Evolutionary conservation across 2,113 vertebrate genomes (phyloP).

Genomic region (Eleginops maclovinus): DNA sequence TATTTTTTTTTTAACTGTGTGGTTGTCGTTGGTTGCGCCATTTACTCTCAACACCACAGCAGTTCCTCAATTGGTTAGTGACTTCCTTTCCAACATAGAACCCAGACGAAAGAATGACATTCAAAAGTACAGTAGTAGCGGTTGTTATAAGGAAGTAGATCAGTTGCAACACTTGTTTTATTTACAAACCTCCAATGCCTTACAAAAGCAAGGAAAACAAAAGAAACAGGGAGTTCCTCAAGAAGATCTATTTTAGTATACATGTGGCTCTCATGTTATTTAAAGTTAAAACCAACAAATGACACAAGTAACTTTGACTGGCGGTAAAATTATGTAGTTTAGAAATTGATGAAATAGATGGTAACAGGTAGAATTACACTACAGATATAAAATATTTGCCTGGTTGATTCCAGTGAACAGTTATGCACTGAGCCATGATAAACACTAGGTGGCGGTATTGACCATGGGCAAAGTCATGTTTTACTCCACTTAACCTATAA

Average conservation of each 20-base stretch:
- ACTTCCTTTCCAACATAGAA: slow-evolving; percentile 36
- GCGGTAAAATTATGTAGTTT: background rate
- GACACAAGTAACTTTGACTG: background rate
- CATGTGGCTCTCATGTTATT: background rate
- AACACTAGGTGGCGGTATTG: slow-evolving; percentile 66
- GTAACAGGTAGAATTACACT: background rate
- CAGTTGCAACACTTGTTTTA: background rate
- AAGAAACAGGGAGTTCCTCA: background rate
- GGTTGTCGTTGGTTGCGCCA: slow-evolving; percentile 4
- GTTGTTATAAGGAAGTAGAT: background rate
- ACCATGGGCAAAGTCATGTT: background rate
- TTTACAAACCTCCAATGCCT: background rate
- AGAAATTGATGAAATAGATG: background rate
- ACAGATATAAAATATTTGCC: background rate
- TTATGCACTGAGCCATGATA: background rate
- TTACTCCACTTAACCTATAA: background rate
- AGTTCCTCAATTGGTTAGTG: slow-evolving; percentile 41
- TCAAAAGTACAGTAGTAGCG: background rate
- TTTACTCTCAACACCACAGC: background rate
- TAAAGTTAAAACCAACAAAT: background rate
- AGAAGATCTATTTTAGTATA: background rate
- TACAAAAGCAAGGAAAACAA: background rate
- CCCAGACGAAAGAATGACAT: background rate
- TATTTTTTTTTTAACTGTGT: background rate
- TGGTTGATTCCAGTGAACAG: background rate